Evolutionary conservation across 2,797 vertebrate genomes (phyloP).

Genomic region (Staurois parvus): DNA sequence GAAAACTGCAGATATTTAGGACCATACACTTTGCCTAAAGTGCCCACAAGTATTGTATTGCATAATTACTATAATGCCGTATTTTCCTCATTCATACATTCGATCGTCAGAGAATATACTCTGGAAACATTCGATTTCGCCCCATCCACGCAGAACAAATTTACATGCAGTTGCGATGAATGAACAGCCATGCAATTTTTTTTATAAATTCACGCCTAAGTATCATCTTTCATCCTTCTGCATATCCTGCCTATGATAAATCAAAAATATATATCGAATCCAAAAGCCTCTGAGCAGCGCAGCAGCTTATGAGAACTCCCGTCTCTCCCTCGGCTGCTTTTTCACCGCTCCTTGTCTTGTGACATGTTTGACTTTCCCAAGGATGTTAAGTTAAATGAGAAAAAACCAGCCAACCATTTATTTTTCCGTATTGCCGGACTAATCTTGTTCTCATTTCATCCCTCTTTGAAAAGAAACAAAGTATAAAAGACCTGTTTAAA

Average conservation of each 20-base stretch:
- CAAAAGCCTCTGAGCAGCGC: neutral
- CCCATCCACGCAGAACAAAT: no score
- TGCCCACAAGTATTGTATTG: no score
- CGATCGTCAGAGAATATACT: no score
- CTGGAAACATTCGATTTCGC: no score
- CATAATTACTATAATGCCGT: no score
- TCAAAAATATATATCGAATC: neutral
- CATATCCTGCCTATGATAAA: neutral
- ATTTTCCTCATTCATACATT: no score
- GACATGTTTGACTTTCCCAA: slow-evolving; percentile 55
- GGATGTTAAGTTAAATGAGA: slow-evolving; percentile 59
- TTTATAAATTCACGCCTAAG: neutral
- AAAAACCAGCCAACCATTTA: slow-evolving; percentile 58
- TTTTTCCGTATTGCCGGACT: slow-evolving; percentile 51
- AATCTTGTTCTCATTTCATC: slow-evolving; percentile 54
- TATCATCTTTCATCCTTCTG: neutral
- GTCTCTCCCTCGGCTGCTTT: slow-evolving; percentile 19
- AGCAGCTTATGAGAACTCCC: slow-evolving; percentile 33
- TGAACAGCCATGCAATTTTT: no score
- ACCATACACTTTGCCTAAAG: no score
- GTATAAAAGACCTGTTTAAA: slow-evolving; percentile 39
- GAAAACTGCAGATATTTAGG: no score
- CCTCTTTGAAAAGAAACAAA: slow-evolving; percentile 47
- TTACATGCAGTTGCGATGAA: no score
- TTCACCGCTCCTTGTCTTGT: slow-evolving; percentile 41